Percentiles rank a stretch among this genome's conserved stretches.
These are phyloP conservation scores for Coelogynopora nodosa DNA, from an alignment of 2,888 invertebrate species.

Conservation along the genomic window DNA sequence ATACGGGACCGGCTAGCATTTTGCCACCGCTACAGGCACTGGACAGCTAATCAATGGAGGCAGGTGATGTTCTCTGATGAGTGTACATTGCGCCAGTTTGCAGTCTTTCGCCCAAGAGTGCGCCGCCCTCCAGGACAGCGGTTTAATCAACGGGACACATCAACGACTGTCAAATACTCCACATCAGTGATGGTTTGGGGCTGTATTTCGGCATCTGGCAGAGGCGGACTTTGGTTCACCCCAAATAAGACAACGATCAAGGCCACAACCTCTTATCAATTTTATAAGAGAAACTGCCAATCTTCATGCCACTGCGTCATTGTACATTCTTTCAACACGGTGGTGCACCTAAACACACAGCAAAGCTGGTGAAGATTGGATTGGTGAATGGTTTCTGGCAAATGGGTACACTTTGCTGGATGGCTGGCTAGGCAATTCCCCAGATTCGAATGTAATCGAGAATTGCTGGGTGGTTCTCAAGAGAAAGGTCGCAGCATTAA, in stretches of 20 bases:
- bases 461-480: background rate
- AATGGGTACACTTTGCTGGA: background rate
- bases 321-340: background rate
- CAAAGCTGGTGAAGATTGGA: background rate
- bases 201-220: background rate
- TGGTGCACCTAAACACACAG: background rate
- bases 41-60: too few relatives aligned
- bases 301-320: background rate
- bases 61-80: background rate
- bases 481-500: background rate
- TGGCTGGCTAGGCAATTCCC: background rate
- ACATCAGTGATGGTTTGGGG: conserved; percentile 18
- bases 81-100: background rate
- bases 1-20: too few relatives aligned
- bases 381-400: background rate
- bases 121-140: background rate
- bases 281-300: background rate
- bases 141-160: background rate
- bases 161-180: background rate
- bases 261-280: background rate
- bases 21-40: too few relatives aligned
- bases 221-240: conserved; percentile 12
- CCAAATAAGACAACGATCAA: background rate
- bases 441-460: background rate
- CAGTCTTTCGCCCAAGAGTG: background rate